Percentiles rank a stretch among this genome's conserved stretches.
Evolutionary conservation across 1,140 invertebrate species (phyloP).

Genomic region (Dinoponera quadriceps): DNA sequence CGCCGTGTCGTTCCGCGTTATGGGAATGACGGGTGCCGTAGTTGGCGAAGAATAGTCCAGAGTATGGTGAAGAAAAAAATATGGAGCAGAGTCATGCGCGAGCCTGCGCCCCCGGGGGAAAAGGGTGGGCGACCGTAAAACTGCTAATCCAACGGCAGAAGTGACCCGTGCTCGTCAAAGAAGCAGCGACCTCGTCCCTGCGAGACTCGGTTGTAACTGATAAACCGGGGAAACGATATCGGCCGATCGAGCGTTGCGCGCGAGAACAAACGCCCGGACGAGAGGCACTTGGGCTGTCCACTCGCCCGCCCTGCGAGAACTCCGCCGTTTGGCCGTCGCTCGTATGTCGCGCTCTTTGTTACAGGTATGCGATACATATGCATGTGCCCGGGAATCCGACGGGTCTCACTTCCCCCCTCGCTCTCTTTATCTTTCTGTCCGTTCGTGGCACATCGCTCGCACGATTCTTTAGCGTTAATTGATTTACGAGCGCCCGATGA

Average conservation of each 20-base stretch:
- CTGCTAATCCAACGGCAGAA: constrained; percentile 23
- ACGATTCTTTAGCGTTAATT: neutral
- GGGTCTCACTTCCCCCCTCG: neutral
- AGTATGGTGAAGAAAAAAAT: constrained; percentile 21
- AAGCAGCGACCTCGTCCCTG: neutral
- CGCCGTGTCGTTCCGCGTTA: constrained; percentile 24
- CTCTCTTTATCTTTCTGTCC: neutral
- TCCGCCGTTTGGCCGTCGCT: neutral
- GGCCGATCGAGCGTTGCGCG: neutral
- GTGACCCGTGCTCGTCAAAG: neutral
- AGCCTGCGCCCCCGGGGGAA: neutral
- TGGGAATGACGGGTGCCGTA: neutral
- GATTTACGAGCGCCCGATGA: constrained; percentile 22
- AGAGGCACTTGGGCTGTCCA: constrained; percentile 1
- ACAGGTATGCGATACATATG: constrained; percentile 9
- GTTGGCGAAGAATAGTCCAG: neutral
- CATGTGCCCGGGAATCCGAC: neutral
- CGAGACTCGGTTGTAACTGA: constrained; percentile 18
- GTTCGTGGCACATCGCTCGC: neutral
- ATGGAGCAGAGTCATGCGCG: neutral
- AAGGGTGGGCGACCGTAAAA: constrained; percentile 17
- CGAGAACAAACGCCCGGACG: constrained; percentile 12
- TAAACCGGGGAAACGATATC: constrained; percentile 24
- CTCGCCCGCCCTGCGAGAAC: neutral
- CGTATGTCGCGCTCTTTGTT: constrained; percentile 10